Percentiles rank a stretch among this genome's conserved stretches.
Conservation (phyloP, 2,888 invertebrate species). For the Aphodius granarius region DNA sequence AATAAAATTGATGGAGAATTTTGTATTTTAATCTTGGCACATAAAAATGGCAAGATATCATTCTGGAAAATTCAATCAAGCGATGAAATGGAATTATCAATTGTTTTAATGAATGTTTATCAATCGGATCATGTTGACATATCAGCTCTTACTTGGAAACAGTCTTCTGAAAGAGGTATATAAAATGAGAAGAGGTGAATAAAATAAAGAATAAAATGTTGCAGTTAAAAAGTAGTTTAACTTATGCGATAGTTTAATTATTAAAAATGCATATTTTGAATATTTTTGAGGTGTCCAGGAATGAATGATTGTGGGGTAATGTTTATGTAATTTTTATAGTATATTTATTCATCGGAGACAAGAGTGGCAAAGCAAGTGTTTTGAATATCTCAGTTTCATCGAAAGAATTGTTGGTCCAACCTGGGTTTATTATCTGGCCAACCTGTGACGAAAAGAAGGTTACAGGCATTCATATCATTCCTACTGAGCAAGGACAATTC, state of each 20-base stretch:
- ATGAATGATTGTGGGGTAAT: too few species aligned
- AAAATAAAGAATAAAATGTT: too few species aligned
- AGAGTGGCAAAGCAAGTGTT: background rate
- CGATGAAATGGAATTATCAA: slow-evolving; percentile 30
- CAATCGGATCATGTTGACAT: slow-evolving; percentile 39
- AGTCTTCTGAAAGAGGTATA: slow-evolving; percentile 37
- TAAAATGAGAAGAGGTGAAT: too few species aligned
- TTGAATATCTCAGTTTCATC: background rate
- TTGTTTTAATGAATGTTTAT: slow-evolving; percentile 40
- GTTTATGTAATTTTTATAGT: background rate
- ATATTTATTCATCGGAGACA: background rate
- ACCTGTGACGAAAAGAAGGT: background rate
- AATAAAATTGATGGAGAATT: slow-evolving; percentile 22
- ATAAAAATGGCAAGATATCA: slow-evolving; percentile 44
- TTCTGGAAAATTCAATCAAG: slow-evolving; percentile 43
- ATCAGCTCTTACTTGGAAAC: slow-evolving; percentile 42
- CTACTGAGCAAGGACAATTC: background rate
- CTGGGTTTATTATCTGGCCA: background rate
- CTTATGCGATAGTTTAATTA: background rate
- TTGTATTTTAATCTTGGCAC: slow-evolving; percentile 44
- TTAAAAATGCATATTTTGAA: background rate
- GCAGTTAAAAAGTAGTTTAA: background rate
- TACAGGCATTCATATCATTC: background rate
- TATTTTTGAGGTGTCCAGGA: too few species aligned
- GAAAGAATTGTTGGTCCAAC: background rate